Evolutionary conservation across 2,888 invertebrate species (phyloP).

Genomic region (Lobophora halterata): DNA sequence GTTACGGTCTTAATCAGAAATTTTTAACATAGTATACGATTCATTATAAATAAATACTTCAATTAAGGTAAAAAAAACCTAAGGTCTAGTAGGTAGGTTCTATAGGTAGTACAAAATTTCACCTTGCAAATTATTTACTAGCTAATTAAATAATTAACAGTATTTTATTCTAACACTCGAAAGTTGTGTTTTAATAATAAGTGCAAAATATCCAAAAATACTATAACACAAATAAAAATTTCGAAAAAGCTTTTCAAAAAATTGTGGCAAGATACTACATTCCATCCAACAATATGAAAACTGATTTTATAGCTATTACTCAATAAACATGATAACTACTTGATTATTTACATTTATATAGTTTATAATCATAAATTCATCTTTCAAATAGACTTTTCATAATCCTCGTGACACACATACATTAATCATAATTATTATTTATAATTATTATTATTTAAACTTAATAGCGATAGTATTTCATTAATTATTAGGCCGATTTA

Average conservation of each 20-base stretch:
- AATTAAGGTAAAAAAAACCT: too few relatives aligned
- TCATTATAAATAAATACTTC: too few relatives aligned
- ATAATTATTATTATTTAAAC: conserved; percentile 8
- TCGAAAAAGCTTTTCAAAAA: conserved; percentile 11
- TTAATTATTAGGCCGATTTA: conserved; percentile 77
- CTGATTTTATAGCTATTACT: conserved; percentile 22
- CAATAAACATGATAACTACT: conserved; percentile 8
- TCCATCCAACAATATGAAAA: conserved; percentile 3
- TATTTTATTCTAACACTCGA: neutral
- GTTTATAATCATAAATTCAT: conserved; percentile 9
- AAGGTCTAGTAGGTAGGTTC: too few relatives aligned
- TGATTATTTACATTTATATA: neutral
- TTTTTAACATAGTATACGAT: too few relatives aligned
- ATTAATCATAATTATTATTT: too few relatives aligned
- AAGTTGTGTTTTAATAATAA: conserved; percentile 19
- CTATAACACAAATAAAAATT: conserved; percentile 18
- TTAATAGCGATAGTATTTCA: conserved; percentile 37
- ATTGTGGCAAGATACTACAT: conserved; percentile 25
- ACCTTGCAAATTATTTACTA: too few relatives aligned
- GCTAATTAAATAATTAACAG: neutral
- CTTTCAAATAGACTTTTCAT: neutral
- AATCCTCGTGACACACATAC: neutral
- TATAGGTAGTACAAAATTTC: too few relatives aligned
- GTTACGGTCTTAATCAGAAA: too few relatives aligned
- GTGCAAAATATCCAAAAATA: conserved; percentile 18